These are phyloP conservation scores for Maccullochella peelii DNA, from an alignment of 2,113 vertebrate genomes.

Conservation along the genomic window DNA sequence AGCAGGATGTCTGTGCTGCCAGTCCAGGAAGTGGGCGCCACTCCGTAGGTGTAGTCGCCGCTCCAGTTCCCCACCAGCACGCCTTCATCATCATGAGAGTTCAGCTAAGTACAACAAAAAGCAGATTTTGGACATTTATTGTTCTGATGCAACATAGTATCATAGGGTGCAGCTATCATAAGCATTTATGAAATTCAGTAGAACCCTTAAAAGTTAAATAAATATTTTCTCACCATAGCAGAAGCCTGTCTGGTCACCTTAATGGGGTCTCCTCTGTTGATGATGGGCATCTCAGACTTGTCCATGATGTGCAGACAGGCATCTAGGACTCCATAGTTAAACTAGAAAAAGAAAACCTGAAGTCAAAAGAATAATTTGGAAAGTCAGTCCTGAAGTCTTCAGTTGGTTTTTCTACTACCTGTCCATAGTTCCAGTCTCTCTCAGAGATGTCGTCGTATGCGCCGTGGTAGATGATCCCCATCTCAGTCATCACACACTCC, in stretches of 20 bases:
- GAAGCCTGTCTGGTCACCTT: conserved; percentile 93
- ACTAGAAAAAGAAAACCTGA: conserved; percentile 78
- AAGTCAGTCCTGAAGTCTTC: not conserved
- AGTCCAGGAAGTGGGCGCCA: conserved; percentile 95
- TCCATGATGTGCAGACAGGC: conserved; percentile 95
- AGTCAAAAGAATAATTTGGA: no score
- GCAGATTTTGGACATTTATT: not conserved
- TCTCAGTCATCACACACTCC: conserved; percentile 94
- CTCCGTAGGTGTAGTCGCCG: conserved; percentile 88
- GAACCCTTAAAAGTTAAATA: not conserved
- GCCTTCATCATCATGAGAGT: conserved; percentile 91
- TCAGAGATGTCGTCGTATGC: conserved; percentile 82
- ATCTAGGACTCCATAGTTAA: conserved; percentile 92
- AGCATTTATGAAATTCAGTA: no score
- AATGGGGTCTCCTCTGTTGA: conserved; percentile 91
- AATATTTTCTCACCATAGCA: conserved; percentile 88
- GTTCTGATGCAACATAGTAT: not conserved
- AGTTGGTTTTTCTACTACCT: conserved; percentile 81
- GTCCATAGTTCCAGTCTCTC: conserved; percentile 95
- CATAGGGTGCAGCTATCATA: not conserved
- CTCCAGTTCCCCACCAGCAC: conserved; percentile 94
- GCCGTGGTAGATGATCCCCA: conserved; percentile 93
- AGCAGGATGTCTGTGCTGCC: conserved; percentile 95
- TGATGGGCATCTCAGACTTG: conserved; percentile 90
- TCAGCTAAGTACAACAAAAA: conserved; percentile 83